Evolutionary conservation across 2,888 invertebrate genomes (phyloP).

Genomic region (Villa cingulata): DNA sequence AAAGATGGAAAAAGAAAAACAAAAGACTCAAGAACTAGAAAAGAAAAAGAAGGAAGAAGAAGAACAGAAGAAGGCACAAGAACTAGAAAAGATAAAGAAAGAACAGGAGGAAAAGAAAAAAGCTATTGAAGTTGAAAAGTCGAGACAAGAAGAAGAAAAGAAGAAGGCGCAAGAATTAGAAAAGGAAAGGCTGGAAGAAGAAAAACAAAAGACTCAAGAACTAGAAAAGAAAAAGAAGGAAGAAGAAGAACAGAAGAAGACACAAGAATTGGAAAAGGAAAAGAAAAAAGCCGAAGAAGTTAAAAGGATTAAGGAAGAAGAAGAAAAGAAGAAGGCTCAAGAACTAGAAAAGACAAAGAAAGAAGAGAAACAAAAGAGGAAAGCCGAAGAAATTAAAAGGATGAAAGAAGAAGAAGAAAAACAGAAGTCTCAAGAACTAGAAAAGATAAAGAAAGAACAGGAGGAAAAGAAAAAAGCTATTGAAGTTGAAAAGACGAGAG

Average conservation of each 20-base stretch:
- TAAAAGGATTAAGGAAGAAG: background rate
- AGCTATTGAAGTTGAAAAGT: no score
- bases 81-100: no score
- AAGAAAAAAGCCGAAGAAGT: background rate
- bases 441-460: constrained; percentile 9
- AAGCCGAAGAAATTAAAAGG: no score
- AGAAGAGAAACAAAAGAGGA: background rate
- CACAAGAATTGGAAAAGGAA: background rate
- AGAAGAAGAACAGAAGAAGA: constrained; percentile 6
- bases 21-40: no score
- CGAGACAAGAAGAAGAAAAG: background rate
- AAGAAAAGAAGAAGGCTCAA: background rate
- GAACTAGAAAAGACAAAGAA: background rate
- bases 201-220: no score
- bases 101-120: no score
- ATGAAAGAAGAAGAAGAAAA: no score
- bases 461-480: background rate
- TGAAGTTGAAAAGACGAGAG: background rate
- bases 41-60: no score
- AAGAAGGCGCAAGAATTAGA: no score
- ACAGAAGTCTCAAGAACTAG: background rate
- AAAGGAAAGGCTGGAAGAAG: no score
- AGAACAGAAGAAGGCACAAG: no score
- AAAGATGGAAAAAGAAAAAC: constrained; percentile 6
- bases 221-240: background rate